Evolutionary conservation across 1,140 invertebrate species (phyloP), one percentile per base, ranked within the genome.

Genomic region (Mylabris phalerata): DNA sequence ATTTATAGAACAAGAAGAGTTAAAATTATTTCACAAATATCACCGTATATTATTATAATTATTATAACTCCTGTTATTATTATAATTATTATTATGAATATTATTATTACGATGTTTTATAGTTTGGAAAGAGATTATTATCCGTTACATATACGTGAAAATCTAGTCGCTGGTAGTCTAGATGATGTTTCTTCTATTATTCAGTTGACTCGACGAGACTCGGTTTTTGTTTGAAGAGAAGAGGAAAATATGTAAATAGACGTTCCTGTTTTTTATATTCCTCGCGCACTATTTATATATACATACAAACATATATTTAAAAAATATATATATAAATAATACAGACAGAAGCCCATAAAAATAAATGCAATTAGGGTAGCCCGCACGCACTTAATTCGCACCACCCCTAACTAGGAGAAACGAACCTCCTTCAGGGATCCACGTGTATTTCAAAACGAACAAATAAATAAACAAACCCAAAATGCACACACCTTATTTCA

Each of bases 251-350:
- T 66, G 62, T 67, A 67, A 49, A 68, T 67, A 50, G 57, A 63
- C 65, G 67, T 70, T 70, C 66, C 66, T 69, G 64, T 66, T 70
- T 32, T 32, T 70, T 68, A 67, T 68, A 70, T 61, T 67, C 59
- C 62, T 67, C 57, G 61, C 67, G 32, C 32, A 32, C 32, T 32
- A 32, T 32, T 32, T 32, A 32, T 32, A 32, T 32, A 32, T 32
- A 32, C 19, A 19, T 19, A 19, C 19, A 19, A 59, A 64, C 61
- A 51, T 50, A 32, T 32, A 32, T 32, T 32, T 32, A 32, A 19
- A 19, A 19, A 19, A 5, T 32, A 32, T 32, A 32, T 32, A 32
- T 32, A 32, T 32, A 5, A 32, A 32, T 32, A 32, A 5, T 32
- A 32, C 32, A 32, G 7, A 57, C 59, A 55, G 19, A 56, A 63